Percentiles rank a stretch among this genome's conserved stretches.
Evolutionary conservation across 92 coral and sea anemone genomes (phyloP).

Genomic region (Nematostella vectensis): DNA sequence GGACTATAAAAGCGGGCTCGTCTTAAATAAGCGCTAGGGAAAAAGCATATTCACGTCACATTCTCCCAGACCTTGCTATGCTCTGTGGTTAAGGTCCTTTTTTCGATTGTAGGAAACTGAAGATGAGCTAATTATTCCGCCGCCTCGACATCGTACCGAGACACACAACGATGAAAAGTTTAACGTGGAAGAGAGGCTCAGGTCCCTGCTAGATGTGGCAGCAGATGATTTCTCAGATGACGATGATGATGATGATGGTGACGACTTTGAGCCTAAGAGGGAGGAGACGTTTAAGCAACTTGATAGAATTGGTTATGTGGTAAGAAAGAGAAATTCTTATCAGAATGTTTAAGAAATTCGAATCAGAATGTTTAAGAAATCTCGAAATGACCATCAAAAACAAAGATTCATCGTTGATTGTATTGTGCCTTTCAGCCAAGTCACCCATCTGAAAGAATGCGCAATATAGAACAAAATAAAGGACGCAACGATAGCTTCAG

Average conservation of each 20-base stretch:
- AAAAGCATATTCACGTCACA: too few species aligned
- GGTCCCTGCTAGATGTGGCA: constrained; percentile 56
- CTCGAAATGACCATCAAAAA: neutral
- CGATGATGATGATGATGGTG: constrained; percentile 35
- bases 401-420: too few species aligned
- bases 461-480: constrained; percentile 40
- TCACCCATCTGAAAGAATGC: constrained; percentile 85
- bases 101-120: constrained; percentile 48
- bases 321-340: constrained; percentile 17
- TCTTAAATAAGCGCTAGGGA: too few species aligned
- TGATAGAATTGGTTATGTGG: constrained; percentile 98
- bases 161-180: constrained; percentile 32
- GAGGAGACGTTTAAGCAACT: constrained; percentile 44
- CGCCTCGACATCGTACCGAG: constrained; percentile 36
- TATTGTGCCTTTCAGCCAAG: constrained; percentile 91
- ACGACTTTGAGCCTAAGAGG: constrained; percentile 15
- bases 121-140: constrained; percentile 67
- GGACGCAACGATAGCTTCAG: constrained; percentile 53
- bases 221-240: constrained; percentile 31
- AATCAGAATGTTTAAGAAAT: neutral
- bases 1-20: too few species aligned
- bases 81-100: too few species aligned
- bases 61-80: too few species aligned
- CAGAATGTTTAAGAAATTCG: too few species aligned
- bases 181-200: constrained; percentile 65